These are phyloP conservation scores for Limosa lapponica DNA, from an alignment of 2,797 vertebrate species.

Conservation along the genomic window DNA sequence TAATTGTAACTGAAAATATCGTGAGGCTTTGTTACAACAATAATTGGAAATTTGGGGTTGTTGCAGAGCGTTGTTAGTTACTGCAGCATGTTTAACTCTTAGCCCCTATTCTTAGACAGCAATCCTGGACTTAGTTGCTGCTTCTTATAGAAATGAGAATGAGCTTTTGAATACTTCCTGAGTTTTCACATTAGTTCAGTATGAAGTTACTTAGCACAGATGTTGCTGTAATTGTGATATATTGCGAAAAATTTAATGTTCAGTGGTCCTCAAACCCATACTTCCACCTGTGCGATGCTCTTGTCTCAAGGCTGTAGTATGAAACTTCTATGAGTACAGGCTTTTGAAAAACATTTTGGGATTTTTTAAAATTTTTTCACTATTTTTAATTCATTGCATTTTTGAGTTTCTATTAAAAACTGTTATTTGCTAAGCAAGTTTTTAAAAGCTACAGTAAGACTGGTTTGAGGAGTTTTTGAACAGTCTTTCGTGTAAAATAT, in stretches of 20 bases:
- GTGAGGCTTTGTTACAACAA: not conserved
- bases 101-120: not conserved
- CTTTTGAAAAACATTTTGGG: not conserved
- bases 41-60: not conserved
- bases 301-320: not conserved
- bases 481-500: not conserved
- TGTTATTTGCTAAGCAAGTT: not conserved
- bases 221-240: not conserved
- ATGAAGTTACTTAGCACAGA: not conserved
- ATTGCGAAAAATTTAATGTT: not conserved
- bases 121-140: not conserved
- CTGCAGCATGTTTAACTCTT: not conserved
- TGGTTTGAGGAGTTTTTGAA: not conserved
- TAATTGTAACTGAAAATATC: not conserved
- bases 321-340: not conserved
- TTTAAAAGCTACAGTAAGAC: not conserved
- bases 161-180: not conserved
- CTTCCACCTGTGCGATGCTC: not conserved
- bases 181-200: not conserved
- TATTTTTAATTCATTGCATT: not conserved
- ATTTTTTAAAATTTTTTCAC: not conserved
- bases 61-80: not conserved
- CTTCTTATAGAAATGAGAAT: not conserved
- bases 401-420: not conserved
- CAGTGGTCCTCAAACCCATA: not conserved